phyloP scores from a whole-genome alignment of 2,888 invertebrate genomes.

The Lobophora halterata region DNA sequence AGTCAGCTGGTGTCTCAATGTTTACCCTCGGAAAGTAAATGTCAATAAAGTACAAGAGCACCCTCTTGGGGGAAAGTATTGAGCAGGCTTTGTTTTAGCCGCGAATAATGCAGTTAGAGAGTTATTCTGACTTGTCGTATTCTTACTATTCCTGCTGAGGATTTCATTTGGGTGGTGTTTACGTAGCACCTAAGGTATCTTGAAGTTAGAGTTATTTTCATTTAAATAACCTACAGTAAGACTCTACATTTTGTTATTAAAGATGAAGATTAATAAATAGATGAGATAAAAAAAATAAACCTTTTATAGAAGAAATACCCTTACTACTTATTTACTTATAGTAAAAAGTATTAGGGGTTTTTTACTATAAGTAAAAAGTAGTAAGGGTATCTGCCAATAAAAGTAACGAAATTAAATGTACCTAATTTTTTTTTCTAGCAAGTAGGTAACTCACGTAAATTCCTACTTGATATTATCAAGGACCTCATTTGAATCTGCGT shows the following conservation, averaged over 20 bases:
- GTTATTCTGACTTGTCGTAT: slow-evolving; percentile 16
- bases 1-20: slow-evolving; percentile 60
- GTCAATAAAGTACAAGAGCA: slow-evolving; percentile 74
- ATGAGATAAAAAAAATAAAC: too few species aligned
- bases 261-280: too few species aligned
- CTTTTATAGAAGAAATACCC: too few species aligned
- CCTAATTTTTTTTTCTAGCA: slow-evolving; percentile 1
- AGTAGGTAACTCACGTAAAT: not conserved
- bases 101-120: slow-evolving; percentile 44
- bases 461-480: not conserved
- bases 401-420: too few species aligned
- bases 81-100: slow-evolving; percentile 54
- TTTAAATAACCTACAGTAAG: too few species aligned
- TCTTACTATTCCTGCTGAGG: slow-evolving; percentile 5
- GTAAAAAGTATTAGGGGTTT: too few species aligned
- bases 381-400: too few species aligned
- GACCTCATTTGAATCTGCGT: slow-evolving; percentile 8
- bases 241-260: too few species aligned
- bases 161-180: slow-evolving; percentile 1
- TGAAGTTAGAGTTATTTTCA: too few species aligned
- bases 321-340: too few species aligned
- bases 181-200: too few species aligned
- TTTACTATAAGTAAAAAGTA: too few species aligned
- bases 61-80: slow-evolving; percentile 59
- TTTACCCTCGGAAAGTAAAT: slow-evolving; percentile 76